Evolutionary conservation across 2,797 vertebrate genomes (phyloP), one percentile per base, ranked within the genome.

Genomic region (Amphiprion clarkii): DNA sequence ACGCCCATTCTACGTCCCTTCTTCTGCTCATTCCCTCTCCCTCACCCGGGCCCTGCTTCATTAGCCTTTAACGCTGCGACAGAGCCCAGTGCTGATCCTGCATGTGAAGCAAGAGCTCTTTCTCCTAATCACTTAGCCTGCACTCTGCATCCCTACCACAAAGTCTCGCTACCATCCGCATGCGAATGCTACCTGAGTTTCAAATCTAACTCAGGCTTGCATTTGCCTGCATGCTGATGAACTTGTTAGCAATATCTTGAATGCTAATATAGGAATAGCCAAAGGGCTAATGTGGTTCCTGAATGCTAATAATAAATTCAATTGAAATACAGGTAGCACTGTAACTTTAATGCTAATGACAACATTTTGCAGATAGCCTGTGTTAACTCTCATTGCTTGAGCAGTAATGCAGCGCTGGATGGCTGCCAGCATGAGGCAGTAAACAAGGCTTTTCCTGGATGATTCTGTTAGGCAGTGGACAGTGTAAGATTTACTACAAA

Each of bases 51-150:
- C 42, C 83, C 67, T 69, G 63, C 77, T 90, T 92, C 79, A 86
- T 91, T 88, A 87, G 84, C 78, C 76, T 83, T 66, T 83, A 79
- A 61, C 1, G 36, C 63, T 62, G 58, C 51, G 39, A 53, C 72
- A 49, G 61, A 89, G 79, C 71, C 83, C 46, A 44, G 10, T 13
- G 56, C 74, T 86, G 82, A 82, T 86, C 77, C 68, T 86, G 85
- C 73, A 86, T 91, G 76, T 75, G 85, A 90, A 90, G 74, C 60
- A 63, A 87, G 78, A 60, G 58, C 67, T 82, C 74, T 76, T 82
- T 82, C 78, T 83, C 82, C 87, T 89, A 91, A 90, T 90, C 76
- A 85, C 77, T 81, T 78, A 83, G 73, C 83, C 74, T 67, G 58
- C 74, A 69, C 72, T 60, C 63, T 69, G 67, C 74, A 72, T 82